phyloP scores from a whole-genome alignment of 2,888 invertebrate genomes.

The Erannis defoliaria region DNA sequence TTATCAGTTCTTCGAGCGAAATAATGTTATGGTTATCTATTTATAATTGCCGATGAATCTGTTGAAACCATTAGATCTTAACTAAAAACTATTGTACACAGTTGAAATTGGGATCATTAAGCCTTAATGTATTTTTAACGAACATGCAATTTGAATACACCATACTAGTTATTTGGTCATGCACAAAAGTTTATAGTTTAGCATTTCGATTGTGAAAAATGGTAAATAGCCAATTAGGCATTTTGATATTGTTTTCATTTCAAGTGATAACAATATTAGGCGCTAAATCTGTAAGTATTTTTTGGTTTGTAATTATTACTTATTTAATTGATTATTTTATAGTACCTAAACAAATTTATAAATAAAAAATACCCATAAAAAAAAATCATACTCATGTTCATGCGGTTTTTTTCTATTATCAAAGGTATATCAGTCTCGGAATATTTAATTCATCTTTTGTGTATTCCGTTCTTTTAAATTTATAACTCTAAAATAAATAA shows the following conservation, averaged over 20 bases:
- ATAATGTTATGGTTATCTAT: neutral
- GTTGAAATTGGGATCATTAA: neutral
- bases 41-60: neutral
- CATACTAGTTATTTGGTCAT: neutral
- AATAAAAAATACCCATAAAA: no score
- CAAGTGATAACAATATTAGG: constrained; percentile 1
- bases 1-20: no score
- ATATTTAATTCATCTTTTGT: no score
- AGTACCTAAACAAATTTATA: no score
- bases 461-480: no score
- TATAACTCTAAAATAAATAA: no score
- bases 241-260: neutral
- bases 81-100: no score
- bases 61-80: no score
- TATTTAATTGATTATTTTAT: neutral
- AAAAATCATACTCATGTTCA: no score
- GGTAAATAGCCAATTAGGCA: neutral
- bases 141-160: neutral
- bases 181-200: neutral
- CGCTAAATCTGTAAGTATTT: constrained; percentile 10
- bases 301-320: neutral
- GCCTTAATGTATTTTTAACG: constrained; percentile 8
- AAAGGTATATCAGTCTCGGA: no score
- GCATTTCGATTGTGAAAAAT: neutral
- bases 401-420: no score